Base-by-base conservation (phyloP, 2,797 vertebrate genomes). In the Picus viridis region DNA sequence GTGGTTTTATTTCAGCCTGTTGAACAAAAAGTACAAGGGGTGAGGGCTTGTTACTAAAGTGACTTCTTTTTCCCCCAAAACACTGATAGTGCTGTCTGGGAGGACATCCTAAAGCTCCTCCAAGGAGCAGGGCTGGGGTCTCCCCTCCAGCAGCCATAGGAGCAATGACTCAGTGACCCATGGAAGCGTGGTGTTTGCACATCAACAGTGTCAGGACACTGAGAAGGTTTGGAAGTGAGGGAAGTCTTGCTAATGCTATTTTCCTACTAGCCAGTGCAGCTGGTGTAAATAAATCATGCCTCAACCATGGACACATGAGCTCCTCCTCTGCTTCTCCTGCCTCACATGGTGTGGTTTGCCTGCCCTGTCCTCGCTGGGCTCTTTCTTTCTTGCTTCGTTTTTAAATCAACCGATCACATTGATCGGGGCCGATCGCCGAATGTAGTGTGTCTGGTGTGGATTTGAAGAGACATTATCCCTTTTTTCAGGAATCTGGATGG, bases 341-440 rank as follows among this genome's bases (percentile, higher is more conserved):
- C 95, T 91, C 9, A 56, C 88, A 61, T 96, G 62, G 62, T 88
- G 93, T 91, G 92, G 86, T 59, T 94, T 78, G 90, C 96, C 90
- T 96, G 95, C 90, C 71, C 95, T 96, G 94, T 79, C 94, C 80
- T 75, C 77, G 89, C 96, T 94, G 95, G 90, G 92, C 7, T 70
- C 89, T 93, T 49, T 67, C 54, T 93, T 93, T 77, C 14, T 34
- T 27, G 77, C 39, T 93, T 92, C 84, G 83, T 90, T 86, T 94
- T 93, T 64, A 83, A 94, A 79, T 96, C 83, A 69, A 65, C 97
- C 93, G 95, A 97, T 98, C 98, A 98, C 97, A 97, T 97, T 98
- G 98, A 97, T 97, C 96, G 95, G 97, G 86, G 93, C 95, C 24
- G 61, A 68, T 88, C 94, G 94, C 96, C 96, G 93, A 94, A 84